phyloP scores from a whole-genome alignment of 2,797 vertebrate genomes.

The Diglossa cyanea region DNA sequence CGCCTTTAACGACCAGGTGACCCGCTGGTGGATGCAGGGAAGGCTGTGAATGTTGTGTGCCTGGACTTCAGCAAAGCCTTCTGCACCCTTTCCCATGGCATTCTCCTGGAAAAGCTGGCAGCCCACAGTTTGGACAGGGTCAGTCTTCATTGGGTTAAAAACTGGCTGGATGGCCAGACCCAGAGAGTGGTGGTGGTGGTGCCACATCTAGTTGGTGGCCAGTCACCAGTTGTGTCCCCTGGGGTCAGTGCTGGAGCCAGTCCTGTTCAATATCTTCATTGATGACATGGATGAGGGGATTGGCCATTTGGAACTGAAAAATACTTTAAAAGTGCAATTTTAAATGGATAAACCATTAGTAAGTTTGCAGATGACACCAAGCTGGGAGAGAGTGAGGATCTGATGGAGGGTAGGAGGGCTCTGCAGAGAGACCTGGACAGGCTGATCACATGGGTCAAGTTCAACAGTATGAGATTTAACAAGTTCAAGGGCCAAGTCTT shows the following conservation, averaged over 20 bases:
- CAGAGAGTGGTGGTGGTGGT: accelerated
- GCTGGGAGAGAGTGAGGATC: neutral
- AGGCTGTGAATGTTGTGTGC: neutral
- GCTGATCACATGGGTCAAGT: neutral
- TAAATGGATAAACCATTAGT: no score
- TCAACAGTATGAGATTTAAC: neutral
- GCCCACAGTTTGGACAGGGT: accelerated
- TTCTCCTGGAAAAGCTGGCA: neutral
- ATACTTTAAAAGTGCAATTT: no score
- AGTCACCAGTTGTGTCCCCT: neutral
- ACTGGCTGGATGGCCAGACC: accelerated
- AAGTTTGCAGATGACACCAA: no score
- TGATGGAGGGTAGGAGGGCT: neutral
- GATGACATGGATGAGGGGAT: neutral
- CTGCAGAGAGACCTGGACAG: neutral
- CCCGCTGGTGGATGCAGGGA: accelerated
- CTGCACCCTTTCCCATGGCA: accelerated
- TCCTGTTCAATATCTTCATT: accelerated
- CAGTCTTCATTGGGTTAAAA: accelerated
- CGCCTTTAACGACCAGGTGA: neutral
- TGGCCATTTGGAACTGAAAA: neutral
- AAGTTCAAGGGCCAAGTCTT: accelerated
- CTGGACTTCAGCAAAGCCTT: neutral
- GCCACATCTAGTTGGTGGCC: accelerated
- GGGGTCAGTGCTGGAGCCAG: accelerated